Base-by-base conservation (phyloP, 2,797 vertebrate genomes). In the Parauchenoglanis ngamensis region DNA sequence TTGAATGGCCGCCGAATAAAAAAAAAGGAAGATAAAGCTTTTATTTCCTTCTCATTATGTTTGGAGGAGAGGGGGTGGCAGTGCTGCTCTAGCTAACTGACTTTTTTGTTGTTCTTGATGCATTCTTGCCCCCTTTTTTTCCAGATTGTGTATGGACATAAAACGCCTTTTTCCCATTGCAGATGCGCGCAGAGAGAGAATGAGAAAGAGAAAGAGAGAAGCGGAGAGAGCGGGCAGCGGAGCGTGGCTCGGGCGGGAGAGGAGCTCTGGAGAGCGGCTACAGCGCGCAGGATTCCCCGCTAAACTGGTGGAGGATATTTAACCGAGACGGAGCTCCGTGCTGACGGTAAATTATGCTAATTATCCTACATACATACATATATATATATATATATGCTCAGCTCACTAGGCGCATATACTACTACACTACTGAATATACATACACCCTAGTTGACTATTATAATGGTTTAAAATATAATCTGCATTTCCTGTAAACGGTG, bases 21-120 rank as follows among this genome's bases (percentile, higher is more conserved):
- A 97, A 97, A 98, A 97, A 98, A 98, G 98, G 97, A 98, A 99
- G 97, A 98, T 97, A 98, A 98, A 98, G 98, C 97, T 97, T 97
- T 98, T 97, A 85, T 85, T 76, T 97, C 97, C 96, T 97, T 96
- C 96, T 95, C 97, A 96, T 97, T 97, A 97, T 97, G 96, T 97
- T 94, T 95, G 97, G 96, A 96, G 96, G 96, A 96, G 94, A 95
- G 96, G 96, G 96, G 95, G 96, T 97, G 97, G 97, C 96, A 96
- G 95, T 95, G 96, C 97, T 96, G 95, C 95, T 97, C 95, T 96
- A 97, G 75, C 83, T 87, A 85, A 97, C 96, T 98, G 97, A 98
- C 98, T 99, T 98, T 98, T 99, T 98, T 99, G 98, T 99, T 98
- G 97, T 99, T 97, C 97, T 97, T 97, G 95, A 96, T 96, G 97